These are phyloP conservation scores for Orestias chungarensis DNA, from an alignment of 2,797 vertebrate species.

Conservation along the genomic window DNA sequence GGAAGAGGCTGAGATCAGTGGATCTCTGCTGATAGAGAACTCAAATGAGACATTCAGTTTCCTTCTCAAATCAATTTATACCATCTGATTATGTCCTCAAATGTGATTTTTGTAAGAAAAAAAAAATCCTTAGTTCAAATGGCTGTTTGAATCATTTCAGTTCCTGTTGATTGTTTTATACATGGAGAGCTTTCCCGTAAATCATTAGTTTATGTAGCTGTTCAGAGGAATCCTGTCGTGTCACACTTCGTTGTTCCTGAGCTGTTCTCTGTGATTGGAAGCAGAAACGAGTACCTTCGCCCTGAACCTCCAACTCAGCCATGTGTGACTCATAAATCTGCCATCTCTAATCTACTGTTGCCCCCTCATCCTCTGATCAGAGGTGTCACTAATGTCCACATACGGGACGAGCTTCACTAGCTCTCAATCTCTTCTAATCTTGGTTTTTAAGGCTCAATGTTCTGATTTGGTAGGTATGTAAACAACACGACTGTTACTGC, in stretches of 20 bases:
- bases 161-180: background rate
- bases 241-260: background rate
- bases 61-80: background rate
- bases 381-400: constrained; percentile 3
- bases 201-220: constrained; percentile 3
- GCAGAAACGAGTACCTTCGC: constrained; percentile 16
- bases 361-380: constrained; percentile 23
- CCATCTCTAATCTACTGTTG: constrained; percentile 13
- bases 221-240: background rate
- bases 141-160: constrained; percentile 1
- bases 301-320: background rate
- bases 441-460: constrained; percentile 31
- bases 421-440: constrained; percentile 41
- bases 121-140: background rate
- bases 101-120: background rate
- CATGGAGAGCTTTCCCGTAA: background rate
- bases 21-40: constrained; percentile 1
- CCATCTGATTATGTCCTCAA: background rate
- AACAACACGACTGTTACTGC: constrained; percentile 43
- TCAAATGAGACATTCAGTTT: background rate
- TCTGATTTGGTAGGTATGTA: constrained; percentile 47
- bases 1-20: background rate
- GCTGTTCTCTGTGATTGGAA: constrained; percentile 15
- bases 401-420: constrained; percentile 29
- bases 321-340: constrained; percentile 19